Base-by-base conservation (phyloP, 1,140 invertebrate genomes). In the Aethina tumida region DNA sequence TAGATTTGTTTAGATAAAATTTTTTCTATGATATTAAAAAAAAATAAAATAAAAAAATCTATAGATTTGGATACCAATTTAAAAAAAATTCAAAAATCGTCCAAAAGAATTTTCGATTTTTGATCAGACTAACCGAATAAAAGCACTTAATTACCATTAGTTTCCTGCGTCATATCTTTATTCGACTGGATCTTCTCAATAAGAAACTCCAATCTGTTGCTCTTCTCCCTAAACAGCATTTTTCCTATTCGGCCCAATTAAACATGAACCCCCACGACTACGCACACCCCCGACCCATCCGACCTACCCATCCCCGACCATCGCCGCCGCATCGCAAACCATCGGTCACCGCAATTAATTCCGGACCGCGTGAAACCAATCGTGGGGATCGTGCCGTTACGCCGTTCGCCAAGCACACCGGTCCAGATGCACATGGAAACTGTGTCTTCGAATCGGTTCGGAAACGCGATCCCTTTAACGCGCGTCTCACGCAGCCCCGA, bases 141-240 rank as follows among this genome's bases (percentile, higher is more conserved):
- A n/a, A n/a, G n/a, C n/a, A n/a, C n/a, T n/a, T 2, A 18, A 6
- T 19, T 32, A 32, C 30, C 30, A n/a, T 32, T 18, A 6, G 2
- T 18, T 10, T 10, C 27, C 19, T 12, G 4, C 15, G 14, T 46
- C 4, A 10, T 59, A 53, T 77, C 75, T 63, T 84, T 84, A 49
- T 80, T 82, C 2, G 81, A 79, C 55, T 86, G 83, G 49, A 86
- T 85, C 64, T 85, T 85, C 55, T 84, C 82, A 47, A 86, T 86
- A 44, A 86, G 68, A 50, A 83, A 74, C 63, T 85, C 81, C 53
- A 86, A 61, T 43, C 79, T 69, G 53, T 76, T 81, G 65, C 81
- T 84, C 59, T 84, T 84, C 40, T 81, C 82, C 30, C 49, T 52
- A 31, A 53, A 52, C 35, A 52, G 37, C 53, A 53, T 50, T 51